Evolutionary conservation across 2,113 vertebrate species (phyloP).

Genomic region (Caretta caretta): DNA sequence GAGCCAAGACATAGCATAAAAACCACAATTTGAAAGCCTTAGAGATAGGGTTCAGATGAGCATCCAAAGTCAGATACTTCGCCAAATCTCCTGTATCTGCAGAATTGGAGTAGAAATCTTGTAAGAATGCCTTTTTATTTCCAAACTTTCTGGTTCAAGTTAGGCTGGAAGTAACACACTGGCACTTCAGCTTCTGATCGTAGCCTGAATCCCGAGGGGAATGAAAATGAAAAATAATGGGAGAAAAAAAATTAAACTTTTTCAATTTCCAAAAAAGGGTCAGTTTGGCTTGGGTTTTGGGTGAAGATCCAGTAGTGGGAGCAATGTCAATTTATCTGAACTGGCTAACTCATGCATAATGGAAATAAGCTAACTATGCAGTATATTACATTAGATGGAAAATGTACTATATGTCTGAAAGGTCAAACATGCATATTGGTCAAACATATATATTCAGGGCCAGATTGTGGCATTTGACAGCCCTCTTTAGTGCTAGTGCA

Average conservation of each 20-base stretch:
- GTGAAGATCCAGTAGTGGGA: background rate
- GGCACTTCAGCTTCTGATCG: constrained; percentile 19
- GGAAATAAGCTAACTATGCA: background rate
- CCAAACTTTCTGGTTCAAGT: constrained; percentile 5
- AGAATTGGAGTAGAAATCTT: constrained; percentile 21
- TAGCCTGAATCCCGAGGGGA: constrained; percentile 23
- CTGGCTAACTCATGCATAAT: background rate
- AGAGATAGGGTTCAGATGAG: background rate
- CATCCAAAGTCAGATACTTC: constrained; percentile 20
- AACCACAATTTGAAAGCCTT: background rate
- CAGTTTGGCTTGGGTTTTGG: background rate
- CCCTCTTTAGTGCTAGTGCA: background rate
- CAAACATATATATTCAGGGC: too few species aligned
- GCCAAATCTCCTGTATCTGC: constrained; percentile 9
- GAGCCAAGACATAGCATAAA: background rate
- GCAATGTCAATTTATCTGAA: background rate
- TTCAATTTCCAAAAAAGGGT: background rate
- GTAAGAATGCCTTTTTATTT: constrained; percentile 9
- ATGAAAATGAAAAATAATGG: constrained; percentile 47
- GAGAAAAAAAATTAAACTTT: background rate
- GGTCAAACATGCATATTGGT: background rate
- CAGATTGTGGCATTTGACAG: background rate
- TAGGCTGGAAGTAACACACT: constrained; percentile 49
- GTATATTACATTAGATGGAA: accelerated
- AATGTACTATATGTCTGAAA: accelerated